phyloP scores from a whole-genome alignment of 1,140 invertebrate genomes.

The Stegodyphus dumicola region DNA sequence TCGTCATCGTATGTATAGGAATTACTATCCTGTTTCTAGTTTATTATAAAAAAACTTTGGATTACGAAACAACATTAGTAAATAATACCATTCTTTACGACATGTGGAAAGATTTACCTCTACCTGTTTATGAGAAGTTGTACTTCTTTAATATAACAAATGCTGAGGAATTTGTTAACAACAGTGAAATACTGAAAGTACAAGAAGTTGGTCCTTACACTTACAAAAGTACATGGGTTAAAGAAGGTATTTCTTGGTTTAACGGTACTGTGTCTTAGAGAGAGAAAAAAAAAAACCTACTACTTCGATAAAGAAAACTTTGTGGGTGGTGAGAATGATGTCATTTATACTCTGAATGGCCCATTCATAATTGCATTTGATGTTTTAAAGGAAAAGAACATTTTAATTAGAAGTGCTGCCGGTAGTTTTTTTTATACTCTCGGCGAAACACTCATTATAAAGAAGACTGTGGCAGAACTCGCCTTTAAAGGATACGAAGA shows the following conservation, averaged over 20 bases:
- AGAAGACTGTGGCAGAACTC: constrained; percentile 85
- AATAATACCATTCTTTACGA: constrained; percentile 61
- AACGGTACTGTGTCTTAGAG: constrained; percentile 87
- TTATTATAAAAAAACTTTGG: too few species aligned
- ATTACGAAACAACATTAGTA: constrained; percentile 4
- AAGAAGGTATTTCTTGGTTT: constrained; percentile 81
- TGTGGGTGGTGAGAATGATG: constrained; percentile 80
- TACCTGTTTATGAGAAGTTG: constrained; percentile 71
- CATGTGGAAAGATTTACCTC: constrained; percentile 68
- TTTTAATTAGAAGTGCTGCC: background rate
- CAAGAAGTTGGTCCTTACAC: constrained; percentile 86
- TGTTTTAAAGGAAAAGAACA: background rate
- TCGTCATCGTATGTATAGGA: too few species aligned
- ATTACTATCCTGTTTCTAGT: too few species aligned
- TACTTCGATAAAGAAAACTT: constrained; percentile 86
- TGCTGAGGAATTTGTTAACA: constrained; percentile 85
- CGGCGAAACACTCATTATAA: constrained; percentile 75
- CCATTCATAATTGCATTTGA: constrained; percentile 68
- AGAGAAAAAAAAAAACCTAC: constrained; percentile 85
- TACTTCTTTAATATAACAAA: constrained; percentile 90
- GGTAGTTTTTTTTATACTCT: background rate
- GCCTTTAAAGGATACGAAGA: constrained; percentile 79
- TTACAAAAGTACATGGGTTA: constrained; percentile 84
- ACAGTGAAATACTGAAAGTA: constrained; percentile 80
- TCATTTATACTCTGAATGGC: constrained; percentile 86